Conservation (phyloP, 1,140 invertebrate species). For the Fopius arisanus region DNA sequence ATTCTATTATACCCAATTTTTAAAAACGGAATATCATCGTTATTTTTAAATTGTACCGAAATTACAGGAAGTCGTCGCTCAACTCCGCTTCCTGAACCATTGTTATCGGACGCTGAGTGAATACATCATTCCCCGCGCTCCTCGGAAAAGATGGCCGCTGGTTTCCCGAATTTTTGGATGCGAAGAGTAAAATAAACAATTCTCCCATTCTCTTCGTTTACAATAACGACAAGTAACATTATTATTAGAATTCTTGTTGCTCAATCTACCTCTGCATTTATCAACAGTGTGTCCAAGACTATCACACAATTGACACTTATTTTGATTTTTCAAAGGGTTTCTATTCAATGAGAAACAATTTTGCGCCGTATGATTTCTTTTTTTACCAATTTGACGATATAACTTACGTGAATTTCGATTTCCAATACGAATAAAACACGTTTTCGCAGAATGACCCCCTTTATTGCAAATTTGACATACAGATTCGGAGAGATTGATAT, state of each 20-base stretch:
- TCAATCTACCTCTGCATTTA: background rate
- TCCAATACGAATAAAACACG: background rate
- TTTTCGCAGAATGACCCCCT: conserved; percentile 1
- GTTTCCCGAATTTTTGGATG: conserved; percentile 6
- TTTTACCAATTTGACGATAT: conserved; percentile 13
- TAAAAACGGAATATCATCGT: conserved; percentile 1
- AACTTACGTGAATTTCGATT: background rate
- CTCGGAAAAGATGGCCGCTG: background rate
- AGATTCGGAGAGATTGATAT: too few species aligned
- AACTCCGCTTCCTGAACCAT: background rate
- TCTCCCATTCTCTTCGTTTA: too few species aligned
- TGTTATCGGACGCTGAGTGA: background rate
- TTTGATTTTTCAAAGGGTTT: too few species aligned
- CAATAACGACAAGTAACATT: too few species aligned
- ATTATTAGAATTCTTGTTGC: too few species aligned
- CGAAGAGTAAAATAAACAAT: background rate
- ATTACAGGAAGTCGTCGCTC: conserved; percentile 18
- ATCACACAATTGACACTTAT: background rate
- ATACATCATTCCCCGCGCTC: background rate
- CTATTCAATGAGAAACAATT: background rate
- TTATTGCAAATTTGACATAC: conserved; percentile 15
- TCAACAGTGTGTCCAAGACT: background rate
- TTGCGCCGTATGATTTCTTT: background rate
- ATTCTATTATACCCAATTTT: background rate
- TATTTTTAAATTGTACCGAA: background rate